phyloP scores from a whole-genome alignment of 1,140 invertebrate genomes.

The Cherax destructor region DNA sequence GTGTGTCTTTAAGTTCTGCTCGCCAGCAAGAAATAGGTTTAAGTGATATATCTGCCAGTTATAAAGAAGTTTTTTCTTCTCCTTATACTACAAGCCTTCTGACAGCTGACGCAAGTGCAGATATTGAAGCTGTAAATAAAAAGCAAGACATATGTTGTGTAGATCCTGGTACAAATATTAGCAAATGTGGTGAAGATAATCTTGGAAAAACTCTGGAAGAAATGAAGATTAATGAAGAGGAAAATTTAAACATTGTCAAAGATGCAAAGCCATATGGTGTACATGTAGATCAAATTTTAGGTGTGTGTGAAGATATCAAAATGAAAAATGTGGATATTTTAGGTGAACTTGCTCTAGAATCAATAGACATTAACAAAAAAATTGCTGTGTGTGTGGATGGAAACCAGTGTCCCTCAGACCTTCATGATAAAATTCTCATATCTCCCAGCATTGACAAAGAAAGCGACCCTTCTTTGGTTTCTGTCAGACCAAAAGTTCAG shows the following conservation, averaged over 20 bases:
- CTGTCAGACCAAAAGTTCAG: slow-evolving; percentile 52
- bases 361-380: not conserved
- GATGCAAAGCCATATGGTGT: not conserved
- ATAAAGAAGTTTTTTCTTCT: not conserved
- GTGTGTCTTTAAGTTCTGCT: not conserved
- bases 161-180: not conserved
- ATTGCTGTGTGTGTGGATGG: not conserved
- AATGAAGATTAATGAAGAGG: not conserved
- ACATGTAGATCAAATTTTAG: not conserved
- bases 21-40: slow-evolving; percentile 40
- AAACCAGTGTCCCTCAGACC: not conserved
- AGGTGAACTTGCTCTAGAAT: not conserved
- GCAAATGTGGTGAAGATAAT: not conserved
- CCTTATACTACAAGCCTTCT: not conserved
- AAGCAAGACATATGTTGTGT: not conserved
- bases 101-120: not conserved
- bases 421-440: slow-evolving; percentile 23
- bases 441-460: slow-evolving; percentile 61
- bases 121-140: not conserved
- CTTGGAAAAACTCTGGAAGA: not conserved
- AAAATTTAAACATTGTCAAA: not conserved
- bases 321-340: slow-evolving; percentile 1
- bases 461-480: slow-evolving; percentile 47
- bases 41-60: slow-evolving; percentile 24
- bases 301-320: not conserved